Percentiles rank a stretch among this genome's conserved stretches.
phyloP scores from a whole-genome alignment of 2,113 vertebrate genomes.

The Martes martes region DNA sequence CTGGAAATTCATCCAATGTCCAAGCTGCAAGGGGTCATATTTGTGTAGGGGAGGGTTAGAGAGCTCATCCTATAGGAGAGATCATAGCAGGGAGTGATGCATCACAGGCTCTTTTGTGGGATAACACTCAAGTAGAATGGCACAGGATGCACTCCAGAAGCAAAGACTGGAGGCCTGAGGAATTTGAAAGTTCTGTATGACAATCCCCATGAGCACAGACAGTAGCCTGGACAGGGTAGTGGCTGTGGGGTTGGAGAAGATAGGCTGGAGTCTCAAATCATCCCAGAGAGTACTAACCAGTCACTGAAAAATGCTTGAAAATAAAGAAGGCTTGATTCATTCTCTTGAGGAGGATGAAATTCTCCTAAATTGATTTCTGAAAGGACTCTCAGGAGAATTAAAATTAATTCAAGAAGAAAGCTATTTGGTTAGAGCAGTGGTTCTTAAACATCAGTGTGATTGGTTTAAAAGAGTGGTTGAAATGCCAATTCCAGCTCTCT shows the following conservation, averaged over 20 bases:
- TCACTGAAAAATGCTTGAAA: not conserved
- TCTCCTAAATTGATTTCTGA: constrained; percentile 37
- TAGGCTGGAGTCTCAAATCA: not conserved
- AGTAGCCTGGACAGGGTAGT: not conserved
- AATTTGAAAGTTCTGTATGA: too few relatives aligned
- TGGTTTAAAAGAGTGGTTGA: not conserved
- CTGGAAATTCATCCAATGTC: not conserved
- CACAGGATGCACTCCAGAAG: not conserved
- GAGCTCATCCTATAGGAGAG: not conserved
- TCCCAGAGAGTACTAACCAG: not conserved
- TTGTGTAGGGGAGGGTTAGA: not conserved
- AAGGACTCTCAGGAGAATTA: not conserved
- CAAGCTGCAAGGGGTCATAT: not conserved
- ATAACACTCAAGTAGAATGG: not conserved
- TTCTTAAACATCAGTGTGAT: not conserved
- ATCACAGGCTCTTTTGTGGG: not conserved
- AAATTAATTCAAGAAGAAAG: constrained; percentile 51
- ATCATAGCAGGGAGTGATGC: too few relatives aligned
- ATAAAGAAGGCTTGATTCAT: not conserved
- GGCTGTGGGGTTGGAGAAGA: not conserved
- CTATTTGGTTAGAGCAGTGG: not conserved
- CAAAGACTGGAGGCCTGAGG: not conserved
- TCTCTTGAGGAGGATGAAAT: not conserved
- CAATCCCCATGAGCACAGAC: rapidly evolving
- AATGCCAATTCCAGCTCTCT: not conserved